These are phyloP conservation scores for Spea multiplicata DNA, from an alignment of 2,113 vertebrate species.

Conservation along the genomic window DNA sequence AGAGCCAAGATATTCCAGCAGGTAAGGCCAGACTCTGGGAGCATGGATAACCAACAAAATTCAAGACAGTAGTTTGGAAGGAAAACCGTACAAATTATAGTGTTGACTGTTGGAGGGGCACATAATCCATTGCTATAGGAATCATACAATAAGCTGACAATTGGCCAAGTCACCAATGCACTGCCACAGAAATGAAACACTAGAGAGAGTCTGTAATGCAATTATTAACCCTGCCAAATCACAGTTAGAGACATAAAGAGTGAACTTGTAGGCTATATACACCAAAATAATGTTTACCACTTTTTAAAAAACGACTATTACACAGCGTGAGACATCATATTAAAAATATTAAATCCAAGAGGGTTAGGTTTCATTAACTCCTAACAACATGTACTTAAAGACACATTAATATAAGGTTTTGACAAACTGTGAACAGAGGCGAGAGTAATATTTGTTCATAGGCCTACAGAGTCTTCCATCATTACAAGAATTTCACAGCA, in stretches of 20 bases:
- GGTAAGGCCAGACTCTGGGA: neutral
- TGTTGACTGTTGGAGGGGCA: neutral
- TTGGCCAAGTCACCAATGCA: neutral
- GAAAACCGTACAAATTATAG: neutral
- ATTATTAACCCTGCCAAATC: neutral
- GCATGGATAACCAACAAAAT: neutral
- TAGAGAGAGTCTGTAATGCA: neutral
- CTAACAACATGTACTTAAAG: too few species aligned
- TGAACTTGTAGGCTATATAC: neutral
- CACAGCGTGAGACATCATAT: too few species aligned
- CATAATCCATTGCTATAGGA: neutral
- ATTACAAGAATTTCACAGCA: too few species aligned
- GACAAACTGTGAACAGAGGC: too few species aligned
- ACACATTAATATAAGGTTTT: too few species aligned
- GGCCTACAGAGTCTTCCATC: too few species aligned
- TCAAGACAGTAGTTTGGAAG: neutral
- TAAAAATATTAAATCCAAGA: too few species aligned
- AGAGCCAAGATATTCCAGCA: neutral
- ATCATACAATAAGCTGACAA: neutral
- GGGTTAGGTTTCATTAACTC: too few species aligned
- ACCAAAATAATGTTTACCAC: too few species aligned
- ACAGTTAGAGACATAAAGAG: neutral
- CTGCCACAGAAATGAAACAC: neutral
- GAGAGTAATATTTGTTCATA: too few species aligned
- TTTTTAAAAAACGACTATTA: too few species aligned